phyloP scores from a whole-genome alignment of 2,888 invertebrate genomes.

The Baccha elongata region DNA sequence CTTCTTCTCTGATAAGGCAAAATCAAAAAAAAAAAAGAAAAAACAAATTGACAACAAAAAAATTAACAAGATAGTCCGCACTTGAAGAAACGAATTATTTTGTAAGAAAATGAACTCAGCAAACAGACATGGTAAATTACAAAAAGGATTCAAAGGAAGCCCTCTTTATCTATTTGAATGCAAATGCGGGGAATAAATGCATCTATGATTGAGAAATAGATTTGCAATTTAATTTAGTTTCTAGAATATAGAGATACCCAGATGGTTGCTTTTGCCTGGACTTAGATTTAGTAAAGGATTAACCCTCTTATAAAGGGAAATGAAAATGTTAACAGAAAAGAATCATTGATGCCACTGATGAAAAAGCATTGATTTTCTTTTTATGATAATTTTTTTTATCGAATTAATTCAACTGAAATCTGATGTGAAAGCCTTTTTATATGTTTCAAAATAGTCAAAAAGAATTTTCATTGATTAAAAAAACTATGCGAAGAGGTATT shows the following conservation, averaged over 20 bases:
- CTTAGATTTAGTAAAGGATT: neutral
- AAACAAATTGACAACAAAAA: neutral
- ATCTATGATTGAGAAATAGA: constrained; percentile 29
- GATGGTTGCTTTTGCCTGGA: neutral
- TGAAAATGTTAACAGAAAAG: neutral
- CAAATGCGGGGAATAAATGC: constrained; percentile 41
- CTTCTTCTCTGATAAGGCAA: constrained; percentile 12
- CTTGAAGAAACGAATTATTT: neutral
- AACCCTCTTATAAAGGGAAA: neutral
- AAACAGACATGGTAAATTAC: constrained; percentile 26
- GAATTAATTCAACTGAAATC: too few species aligned
- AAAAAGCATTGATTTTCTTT: neutral
- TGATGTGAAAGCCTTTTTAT: too few species aligned
- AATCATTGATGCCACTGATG: neutral
- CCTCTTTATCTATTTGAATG: constrained; percentile 2
- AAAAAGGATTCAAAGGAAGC: constrained; percentile 16
- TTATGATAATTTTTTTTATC: neutral
- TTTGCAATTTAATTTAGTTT: neutral
- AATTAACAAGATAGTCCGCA: neutral
- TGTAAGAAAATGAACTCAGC: constrained; percentile 15
- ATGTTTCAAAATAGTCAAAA: too few species aligned
- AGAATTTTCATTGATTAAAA: too few species aligned
- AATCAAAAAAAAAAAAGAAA: neutral
- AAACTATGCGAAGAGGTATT: too few species aligned
- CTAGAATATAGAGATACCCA: neutral